phyloP scores from a whole-genome alignment of 2,797 vertebrate genomes.

The Lophotriccus pileatus region DNA sequence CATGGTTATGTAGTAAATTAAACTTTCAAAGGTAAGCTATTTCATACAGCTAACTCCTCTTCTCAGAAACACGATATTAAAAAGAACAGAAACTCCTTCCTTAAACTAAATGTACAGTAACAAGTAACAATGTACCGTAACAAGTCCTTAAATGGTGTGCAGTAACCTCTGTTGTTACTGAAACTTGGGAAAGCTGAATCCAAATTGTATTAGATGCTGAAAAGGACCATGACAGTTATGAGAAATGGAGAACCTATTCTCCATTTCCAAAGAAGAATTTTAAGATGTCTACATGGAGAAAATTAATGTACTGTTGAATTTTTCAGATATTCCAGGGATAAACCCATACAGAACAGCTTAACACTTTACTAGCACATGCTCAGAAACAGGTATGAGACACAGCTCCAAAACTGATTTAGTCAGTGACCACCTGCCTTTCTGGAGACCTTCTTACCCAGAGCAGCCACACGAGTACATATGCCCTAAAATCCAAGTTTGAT shows the following conservation, averaged over 20 bases:
- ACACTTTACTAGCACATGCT: background rate
- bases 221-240: background rate
- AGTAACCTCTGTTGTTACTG: background rate
- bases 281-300: background rate
- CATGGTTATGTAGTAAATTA: background rate
- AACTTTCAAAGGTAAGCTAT: background rate
- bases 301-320: background rate
- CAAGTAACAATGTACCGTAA: background rate
- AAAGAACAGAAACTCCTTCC: background rate
- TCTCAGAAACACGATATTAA: background rate
- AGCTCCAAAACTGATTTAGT: background rate
- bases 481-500: background rate
- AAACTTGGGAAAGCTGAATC: background rate
- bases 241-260: background rate
- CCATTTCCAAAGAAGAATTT: background rate
- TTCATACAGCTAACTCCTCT: background rate
- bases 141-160: background rate
- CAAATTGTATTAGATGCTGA: background rate
- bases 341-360: background rate
- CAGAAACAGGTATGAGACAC: background rate
- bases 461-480: background rate
- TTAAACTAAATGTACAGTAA: background rate
- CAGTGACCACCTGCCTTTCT: background rate
- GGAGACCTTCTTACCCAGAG: background rate
- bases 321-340: background rate